phyloP scores from a whole-genome alignment of 2,113 vertebrate species.

The Melanerpes aurifrons region DNA sequence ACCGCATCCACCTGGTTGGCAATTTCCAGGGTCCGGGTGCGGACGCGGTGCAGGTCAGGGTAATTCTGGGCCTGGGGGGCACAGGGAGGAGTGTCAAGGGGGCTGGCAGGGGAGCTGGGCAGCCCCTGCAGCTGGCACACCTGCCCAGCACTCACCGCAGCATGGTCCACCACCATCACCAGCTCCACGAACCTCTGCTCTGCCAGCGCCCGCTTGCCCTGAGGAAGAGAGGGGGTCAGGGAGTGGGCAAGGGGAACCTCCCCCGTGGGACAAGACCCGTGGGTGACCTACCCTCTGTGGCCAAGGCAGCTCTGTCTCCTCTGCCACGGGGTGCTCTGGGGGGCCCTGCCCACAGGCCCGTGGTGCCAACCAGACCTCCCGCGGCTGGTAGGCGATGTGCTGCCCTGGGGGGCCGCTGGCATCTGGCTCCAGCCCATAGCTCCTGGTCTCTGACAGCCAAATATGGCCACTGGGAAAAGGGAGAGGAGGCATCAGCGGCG shows the following conservation, averaged over 20 bases:
- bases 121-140: fast-evolving
- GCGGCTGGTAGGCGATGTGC: slow-evolving; percentile 63
- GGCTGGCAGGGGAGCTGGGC: fast-evolving
- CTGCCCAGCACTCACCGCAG: slow-evolving; percentile 78
- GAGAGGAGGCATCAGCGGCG: background rate
- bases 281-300: slow-evolving; percentile 67
- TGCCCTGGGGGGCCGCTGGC: background rate
- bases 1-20: slow-evolving; percentile 90
- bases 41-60: slow-evolving; percentile 76
- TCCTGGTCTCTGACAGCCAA: slow-evolving; percentile 78
- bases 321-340: fast-evolving
- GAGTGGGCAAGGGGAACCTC: fast-evolving
- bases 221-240: background rate
- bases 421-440: slow-evolving; percentile 80
- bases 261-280: fast-evolving
- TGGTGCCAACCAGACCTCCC: background rate
- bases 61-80: slow-evolving; percentile 80
- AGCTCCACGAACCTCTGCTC: slow-evolving; percentile 89
- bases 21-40: slow-evolving; percentile 86
- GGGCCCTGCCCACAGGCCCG: slow-evolving; percentile 5
- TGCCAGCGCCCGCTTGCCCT: slow-evolving; percentile 77
- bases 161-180: slow-evolving; percentile 89
- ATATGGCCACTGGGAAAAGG: slow-evolving; percentile 79
- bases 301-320: background rate
- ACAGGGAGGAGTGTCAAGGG: fast-evolving